A percentile compares a stretch with the other conserved stretches of the same genome.
phyloP scores from a whole-genome alignment of 2,113 vertebrate genomes.

The Paratilapia polleni region DNA sequence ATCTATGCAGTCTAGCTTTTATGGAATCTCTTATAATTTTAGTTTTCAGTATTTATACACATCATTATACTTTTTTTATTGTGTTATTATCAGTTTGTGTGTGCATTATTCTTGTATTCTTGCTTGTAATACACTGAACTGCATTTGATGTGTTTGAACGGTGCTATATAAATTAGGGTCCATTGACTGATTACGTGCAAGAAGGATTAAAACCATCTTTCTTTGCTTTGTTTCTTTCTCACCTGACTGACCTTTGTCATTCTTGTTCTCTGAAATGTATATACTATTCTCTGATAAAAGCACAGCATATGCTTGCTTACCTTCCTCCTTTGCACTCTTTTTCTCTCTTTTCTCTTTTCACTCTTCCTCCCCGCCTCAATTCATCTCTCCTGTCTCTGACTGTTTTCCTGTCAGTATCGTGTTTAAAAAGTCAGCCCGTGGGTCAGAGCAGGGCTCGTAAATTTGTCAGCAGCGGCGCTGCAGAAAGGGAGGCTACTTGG shows the following conservation, averaged over 20 bases:
- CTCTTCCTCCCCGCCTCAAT: slow-evolving; percentile 29
- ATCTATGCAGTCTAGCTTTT: not conserved
- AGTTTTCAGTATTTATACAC: not conserved
- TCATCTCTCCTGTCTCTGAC: slow-evolving; percentile 47
- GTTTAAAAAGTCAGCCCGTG: slow-evolving; percentile 70
- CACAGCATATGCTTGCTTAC: not conserved
- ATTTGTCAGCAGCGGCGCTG: slow-evolving; percentile 81
- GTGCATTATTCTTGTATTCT: too few species aligned
- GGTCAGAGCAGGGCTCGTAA: slow-evolving; percentile 73
- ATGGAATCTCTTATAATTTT: not conserved
- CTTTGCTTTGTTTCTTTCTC: not conserved
- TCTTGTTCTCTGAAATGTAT: not conserved
- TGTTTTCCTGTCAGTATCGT: slow-evolving; percentile 70
- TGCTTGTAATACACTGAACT: too few species aligned
- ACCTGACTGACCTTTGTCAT: not conserved
- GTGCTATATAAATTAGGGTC: not conserved
- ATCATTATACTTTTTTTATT: not conserved
- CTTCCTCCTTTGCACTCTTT: slow-evolving; percentile 11
- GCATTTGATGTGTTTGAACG: too few species aligned
- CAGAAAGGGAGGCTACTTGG: slow-evolving; percentile 81
- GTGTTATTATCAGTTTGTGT: not conserved
- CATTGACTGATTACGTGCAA: not conserved
- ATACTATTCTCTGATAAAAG: not conserved
- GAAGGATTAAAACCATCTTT: not conserved
- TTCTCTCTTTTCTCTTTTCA: slow-evolving; percentile 47